Evolutionary conservation across 2,888 invertebrate species (phyloP).

Genomic region (Ochropleura leucogaster): DNA sequence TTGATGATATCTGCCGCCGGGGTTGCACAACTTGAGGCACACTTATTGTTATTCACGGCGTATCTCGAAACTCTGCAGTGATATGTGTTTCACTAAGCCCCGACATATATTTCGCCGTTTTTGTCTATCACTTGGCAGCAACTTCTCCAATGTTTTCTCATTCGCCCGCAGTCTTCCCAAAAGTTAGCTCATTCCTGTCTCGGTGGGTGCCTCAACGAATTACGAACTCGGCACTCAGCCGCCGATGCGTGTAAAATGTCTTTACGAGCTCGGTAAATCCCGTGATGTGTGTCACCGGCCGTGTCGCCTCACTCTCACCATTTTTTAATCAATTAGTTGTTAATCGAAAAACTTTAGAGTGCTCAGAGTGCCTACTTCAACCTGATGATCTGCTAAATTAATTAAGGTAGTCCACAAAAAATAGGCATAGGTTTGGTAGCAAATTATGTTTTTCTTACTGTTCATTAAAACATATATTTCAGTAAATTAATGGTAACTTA

Average conservation of each 20-base stretch:
- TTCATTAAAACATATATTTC: background rate
- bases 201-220: conserved; percentile 83
- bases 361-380: conserved; percentile 62
- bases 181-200: conserved; percentile 87
- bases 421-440: background rate
- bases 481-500: background rate
- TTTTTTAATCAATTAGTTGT: conserved; percentile 86
- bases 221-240: conserved; percentile 85
- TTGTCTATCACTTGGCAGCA: conserved; percentile 85
- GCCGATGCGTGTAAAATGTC: conserved; percentile 88
- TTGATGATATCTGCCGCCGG: conserved; percentile 72
- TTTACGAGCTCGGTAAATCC: conserved; percentile 83
- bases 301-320: conserved; percentile 61
- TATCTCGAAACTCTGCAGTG: conserved; percentile 80
- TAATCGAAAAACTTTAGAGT: conserved; percentile 85
- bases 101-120: conserved; percentile 83
- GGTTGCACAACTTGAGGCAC: conserved; percentile 75
- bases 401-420: conserved; percentile 25
- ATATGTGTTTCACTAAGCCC: conserved; percentile 82
- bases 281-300: conserved; percentile 75
- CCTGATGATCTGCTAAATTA: conserved; percentile 56
- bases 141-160: conserved; percentile 88
- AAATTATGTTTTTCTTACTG: background rate
- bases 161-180: conserved; percentile 82
- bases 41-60: conserved; percentile 82